phyloP scores from a whole-genome alignment of 2,888 invertebrate species.

The Callinectes sapidus region DNA sequence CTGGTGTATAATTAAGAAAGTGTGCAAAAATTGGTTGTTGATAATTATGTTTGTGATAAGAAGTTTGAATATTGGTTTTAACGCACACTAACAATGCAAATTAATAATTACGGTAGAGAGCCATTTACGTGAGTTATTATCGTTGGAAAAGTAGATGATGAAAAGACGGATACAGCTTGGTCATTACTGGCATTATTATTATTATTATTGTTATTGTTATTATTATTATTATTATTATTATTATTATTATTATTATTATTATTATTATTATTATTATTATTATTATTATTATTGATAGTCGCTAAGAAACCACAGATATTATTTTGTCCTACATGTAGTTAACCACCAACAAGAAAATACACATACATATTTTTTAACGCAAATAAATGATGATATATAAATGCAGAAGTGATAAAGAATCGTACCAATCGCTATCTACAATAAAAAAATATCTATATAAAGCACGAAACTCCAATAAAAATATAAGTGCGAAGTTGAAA shows the following conservation, averaged over 20 bases:
- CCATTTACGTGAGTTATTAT: not conserved
- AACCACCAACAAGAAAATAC: not conserved
- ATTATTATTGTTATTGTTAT: slow-evolving; percentile 3
- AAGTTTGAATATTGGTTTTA: not conserved
- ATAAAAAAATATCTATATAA: not conserved
- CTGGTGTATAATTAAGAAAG: not conserved
- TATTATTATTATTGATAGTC: not conserved
- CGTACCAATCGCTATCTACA: not conserved
- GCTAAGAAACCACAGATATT: not conserved
- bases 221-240: slow-evolving; percentile 10
- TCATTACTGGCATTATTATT: not conserved
- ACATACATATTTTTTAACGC: not conserved
- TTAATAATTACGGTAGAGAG: not conserved
- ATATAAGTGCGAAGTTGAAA: not conserved
- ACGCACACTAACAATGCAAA: not conserved
- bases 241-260: slow-evolving; percentile 23
- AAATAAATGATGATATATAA: not conserved
- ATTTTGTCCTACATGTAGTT: not conserved
- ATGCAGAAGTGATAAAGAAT: not conserved
- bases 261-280: slow-evolving; percentile 15
- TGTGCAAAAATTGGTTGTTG: not conserved
- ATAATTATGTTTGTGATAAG: not conserved
- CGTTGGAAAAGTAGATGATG: not conserved
- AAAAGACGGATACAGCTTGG: not conserved
- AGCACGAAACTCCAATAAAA: slow-evolving; percentile 9